These are phyloP conservation scores for Vollenhovia emeryi DNA, from an alignment of 1,140 invertebrate species.

Conservation along the genomic window DNA sequence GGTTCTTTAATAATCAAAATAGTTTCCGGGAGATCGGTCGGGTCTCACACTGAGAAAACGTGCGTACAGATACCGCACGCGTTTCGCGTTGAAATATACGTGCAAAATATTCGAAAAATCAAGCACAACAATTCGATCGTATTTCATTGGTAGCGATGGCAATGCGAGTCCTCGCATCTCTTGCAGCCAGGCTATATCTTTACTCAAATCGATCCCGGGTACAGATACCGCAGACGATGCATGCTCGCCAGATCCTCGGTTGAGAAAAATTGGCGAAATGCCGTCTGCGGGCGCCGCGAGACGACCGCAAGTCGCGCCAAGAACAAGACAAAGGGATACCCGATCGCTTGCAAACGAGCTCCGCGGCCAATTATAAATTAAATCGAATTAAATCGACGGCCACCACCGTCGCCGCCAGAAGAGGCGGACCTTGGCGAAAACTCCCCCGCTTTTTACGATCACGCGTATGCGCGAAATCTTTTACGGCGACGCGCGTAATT, in stretches of 20 bases:
- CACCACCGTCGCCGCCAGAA: not conserved
- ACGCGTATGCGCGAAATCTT: conserved; percentile 44
- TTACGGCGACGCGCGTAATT: conserved; percentile 58
- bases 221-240: not conserved
- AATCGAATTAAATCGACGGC: conserved; percentile 48
- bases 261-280: conserved; percentile 29
- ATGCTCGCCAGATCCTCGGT: not conserved
- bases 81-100: not conserved
- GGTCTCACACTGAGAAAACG: no score
- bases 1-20: not conserved
- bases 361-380: conserved; percentile 50
- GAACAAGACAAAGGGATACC: conserved; percentile 44
- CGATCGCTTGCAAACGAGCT: conserved; percentile 36
- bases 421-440: conserved; percentile 49
- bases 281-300: not conserved
- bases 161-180: conserved; percentile 5
- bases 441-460: conserved; percentile 38
- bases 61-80: no score
- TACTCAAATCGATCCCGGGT: conserved; percentile 8
- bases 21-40: not conserved
- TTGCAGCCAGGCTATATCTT: conserved; percentile 16
- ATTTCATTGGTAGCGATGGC: not conserved
- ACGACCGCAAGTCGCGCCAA: not conserved
- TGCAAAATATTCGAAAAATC: not conserved
- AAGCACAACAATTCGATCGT: no score